Evolutionary conservation across 2,888 invertebrate genomes (phyloP).

Genomic region (Stramonita haemastoma): DNA sequence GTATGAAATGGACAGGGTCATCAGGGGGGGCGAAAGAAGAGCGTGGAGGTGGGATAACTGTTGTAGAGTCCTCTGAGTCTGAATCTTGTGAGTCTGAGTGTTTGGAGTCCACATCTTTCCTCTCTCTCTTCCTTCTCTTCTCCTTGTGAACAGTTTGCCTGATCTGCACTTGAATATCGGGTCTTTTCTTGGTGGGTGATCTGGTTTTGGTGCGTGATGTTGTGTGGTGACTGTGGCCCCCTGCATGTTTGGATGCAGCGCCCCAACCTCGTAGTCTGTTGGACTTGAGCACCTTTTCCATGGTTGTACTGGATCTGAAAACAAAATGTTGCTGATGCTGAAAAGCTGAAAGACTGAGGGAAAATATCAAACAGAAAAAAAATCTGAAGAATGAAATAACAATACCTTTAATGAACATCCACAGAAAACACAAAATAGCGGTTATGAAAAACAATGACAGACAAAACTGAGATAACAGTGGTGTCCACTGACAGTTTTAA

Average conservation of each 20-base stretch:
- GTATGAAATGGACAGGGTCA: conserved; percentile 36
- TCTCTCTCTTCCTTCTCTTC: background rate
- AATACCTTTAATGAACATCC: too few relatives aligned
- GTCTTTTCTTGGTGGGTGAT: background rate
- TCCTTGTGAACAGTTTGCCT: background rate
- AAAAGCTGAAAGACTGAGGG: too few relatives aligned
- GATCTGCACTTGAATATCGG: background rate
- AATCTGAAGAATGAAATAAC: too few relatives aligned
- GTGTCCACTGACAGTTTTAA: too few relatives aligned
- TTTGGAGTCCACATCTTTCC: background rate
- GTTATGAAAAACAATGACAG: too few relatives aligned
- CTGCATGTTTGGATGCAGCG: background rate
- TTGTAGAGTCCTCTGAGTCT: conserved; percentile 36
- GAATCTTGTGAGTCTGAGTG: background rate
- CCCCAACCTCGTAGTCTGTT: conserved; percentile 51
- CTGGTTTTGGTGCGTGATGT: background rate
- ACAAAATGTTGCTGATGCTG: background rate
- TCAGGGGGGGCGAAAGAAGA: conserved; percentile 40
- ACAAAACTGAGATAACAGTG: too few relatives aligned
- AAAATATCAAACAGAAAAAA: too few relatives aligned
- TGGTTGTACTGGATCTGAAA: conserved; percentile 13
- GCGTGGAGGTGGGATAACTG: conserved; percentile 34
- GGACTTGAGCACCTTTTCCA: conserved; percentile 48
- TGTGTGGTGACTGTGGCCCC: background rate
- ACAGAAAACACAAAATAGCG: too few relatives aligned